A percentile compares a stretch with the other conserved stretches of the same genome.
Conservation (phyloP, 2,113 vertebrate species). For the Cyprinodon tularosa region DNA sequence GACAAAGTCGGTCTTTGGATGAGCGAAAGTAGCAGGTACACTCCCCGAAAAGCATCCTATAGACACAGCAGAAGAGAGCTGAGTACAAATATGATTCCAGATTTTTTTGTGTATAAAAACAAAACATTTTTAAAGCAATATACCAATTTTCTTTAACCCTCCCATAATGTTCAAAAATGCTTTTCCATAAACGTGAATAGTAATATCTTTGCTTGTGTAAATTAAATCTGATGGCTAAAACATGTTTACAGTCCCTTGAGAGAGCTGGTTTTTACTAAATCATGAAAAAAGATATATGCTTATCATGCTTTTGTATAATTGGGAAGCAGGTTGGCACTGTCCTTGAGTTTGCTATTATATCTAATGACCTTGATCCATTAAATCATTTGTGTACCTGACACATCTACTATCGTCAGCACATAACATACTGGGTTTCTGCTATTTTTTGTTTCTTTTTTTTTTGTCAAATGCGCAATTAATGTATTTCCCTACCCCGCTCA, state of each 20-base stretch:
- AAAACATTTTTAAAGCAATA: background rate
- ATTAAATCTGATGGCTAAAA: background rate
- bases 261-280: no score
- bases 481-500: constrained; percentile 25
- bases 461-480: constrained; percentile 8
- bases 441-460: constrained; percentile 2
- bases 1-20: background rate
- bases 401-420: constrained; percentile 11
- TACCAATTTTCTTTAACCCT: background rate
- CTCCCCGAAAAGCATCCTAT: no score
- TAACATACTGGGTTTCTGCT: constrained; percentile 1
- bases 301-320: constrained; percentile 22
- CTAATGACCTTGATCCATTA: constrained; percentile 6
- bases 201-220: background rate
- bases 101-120: background rate
- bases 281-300: background rate
- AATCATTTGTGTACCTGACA: background rate
- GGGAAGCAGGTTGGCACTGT: constrained; percentile 1
- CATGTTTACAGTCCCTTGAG: background rate
- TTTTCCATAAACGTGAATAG: background rate
- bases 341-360: constrained; percentile 5
- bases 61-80: background rate
- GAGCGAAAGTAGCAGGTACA: background rate
- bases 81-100: no score
- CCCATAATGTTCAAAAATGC: background rate